phyloP scores from a whole-genome alignment of 2,113 vertebrate genomes.

The Polypterus senegalus region DNA sequence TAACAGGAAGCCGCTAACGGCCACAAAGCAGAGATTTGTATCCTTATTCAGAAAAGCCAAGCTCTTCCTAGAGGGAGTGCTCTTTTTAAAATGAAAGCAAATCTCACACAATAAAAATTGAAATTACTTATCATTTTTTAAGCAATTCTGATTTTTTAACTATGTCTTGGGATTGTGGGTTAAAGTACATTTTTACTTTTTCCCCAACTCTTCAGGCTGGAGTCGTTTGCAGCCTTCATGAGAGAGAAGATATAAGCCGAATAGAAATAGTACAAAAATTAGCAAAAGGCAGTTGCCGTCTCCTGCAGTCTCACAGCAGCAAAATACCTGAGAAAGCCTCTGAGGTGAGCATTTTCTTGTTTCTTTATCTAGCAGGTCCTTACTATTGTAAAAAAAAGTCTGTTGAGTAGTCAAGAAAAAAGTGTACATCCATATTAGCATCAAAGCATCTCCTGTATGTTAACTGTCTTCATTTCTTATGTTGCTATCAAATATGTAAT shows the following conservation, averaged over 20 bases:
- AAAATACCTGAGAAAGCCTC: conserved; percentile 52
- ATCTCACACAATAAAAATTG: too few relatives aligned
- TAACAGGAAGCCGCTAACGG: conserved; percentile 74
- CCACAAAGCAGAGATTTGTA: conserved; percentile 52
- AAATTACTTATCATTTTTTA: too few relatives aligned
- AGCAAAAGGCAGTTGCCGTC: conserved; percentile 73
- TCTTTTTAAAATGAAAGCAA: too few relatives aligned
- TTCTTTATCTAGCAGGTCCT: not conserved
- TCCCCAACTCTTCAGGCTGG: conserved; percentile 76
- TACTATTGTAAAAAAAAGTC: not conserved
- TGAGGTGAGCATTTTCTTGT: conserved; percentile 55
- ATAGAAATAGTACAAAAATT: conserved; percentile 83
- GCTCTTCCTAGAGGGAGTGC: too few relatives aligned
- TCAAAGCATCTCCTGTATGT: too few relatives aligned
- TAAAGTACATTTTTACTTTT: conserved; percentile 80
- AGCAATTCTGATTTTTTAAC: too few relatives aligned
- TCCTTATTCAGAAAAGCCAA: conserved; percentile 2
- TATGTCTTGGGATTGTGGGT: conserved; percentile 93
- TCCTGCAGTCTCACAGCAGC: conserved; percentile 65
- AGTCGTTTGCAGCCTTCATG: conserved; percentile 69
- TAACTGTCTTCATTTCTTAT: too few relatives aligned
- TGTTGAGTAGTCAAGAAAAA: too few relatives aligned
- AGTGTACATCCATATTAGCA: too few relatives aligned
- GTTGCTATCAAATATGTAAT: too few relatives aligned
- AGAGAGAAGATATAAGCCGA: conserved; percentile 72